These are phyloP conservation scores for Pterocles burchelli DNA, from an alignment of 2,113 vertebrate species.

Conservation along the genomic window DNA sequence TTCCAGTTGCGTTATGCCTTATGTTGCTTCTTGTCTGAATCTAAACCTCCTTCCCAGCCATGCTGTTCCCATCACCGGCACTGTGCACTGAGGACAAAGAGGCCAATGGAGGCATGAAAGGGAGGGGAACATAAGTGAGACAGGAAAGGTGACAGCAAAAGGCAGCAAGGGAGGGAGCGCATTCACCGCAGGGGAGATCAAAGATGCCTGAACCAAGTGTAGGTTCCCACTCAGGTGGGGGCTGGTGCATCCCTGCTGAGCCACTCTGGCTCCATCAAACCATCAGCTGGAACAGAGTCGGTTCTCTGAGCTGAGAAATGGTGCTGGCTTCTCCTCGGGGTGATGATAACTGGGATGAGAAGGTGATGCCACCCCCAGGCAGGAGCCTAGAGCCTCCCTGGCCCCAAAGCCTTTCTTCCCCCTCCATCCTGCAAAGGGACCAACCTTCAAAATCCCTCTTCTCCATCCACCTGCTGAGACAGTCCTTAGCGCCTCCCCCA, in stretches of 20 bases:
- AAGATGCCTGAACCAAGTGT: fast-evolving
- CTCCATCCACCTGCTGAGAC: neutral
- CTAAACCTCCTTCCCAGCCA: neutral
- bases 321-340: neutral
- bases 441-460: neutral
- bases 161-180: fast-evolving
- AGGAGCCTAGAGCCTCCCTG: neutral
- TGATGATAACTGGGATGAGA: neutral
- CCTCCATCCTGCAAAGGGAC: neutral
- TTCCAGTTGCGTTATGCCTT: neutral
- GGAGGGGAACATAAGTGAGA: neutral
- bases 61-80: neutral
- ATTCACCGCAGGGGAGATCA: neutral
- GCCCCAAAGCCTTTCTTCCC: neutral
- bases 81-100: fast-evolving
- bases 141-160: neutral
- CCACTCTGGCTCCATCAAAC: neutral
- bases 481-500: neutral
- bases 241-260: neutral
- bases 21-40: neutral
- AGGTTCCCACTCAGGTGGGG: fast-evolving
- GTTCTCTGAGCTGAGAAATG: neutral
- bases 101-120: fast-evolving
- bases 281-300: neutral
- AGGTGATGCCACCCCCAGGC: neutral